Evolutionary conservation across 2,888 invertebrate species (phyloP), one percentile per base, ranked within the genome.

Genomic region (Tolmerus cingulatus): DNA sequence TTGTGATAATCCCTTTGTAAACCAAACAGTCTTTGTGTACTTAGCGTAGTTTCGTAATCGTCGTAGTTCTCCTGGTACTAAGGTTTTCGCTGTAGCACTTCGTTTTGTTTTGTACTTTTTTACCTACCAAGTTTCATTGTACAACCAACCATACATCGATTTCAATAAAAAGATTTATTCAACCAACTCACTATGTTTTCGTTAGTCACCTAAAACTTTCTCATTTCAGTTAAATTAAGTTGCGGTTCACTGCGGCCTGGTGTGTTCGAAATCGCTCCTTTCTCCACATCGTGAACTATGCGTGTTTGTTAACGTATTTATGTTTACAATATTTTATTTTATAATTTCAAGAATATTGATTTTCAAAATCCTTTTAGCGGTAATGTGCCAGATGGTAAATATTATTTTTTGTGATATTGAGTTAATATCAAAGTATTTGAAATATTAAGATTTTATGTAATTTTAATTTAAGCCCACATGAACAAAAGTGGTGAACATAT

Each of bases 1-100:
- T 84, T 84, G 82, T 84, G 82, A 84, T 84, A 84, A 84, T 40
- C 37, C 66, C 19, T 40, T 84, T 84, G 46, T 84, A 84, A 66
- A 34, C 14, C 66, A 27, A 14, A 34, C 37, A 34, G 30, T 40
- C 66, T 84, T 16, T 46, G 27, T 79, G 66, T 84, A 66, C 9
- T 79, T 37, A 84, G 66, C 37, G 66, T 84, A 66, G 66, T 66
- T 34, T 19, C 82, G 37, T 66, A 84, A 84, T 84, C 23, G 66
- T 66, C 82, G 82, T 55, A 30, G 8, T 66, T 9, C 14, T 46
- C 27, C 66, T 84, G 40, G 66, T 66, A 19, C 37, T 84, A 55
- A 84, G 16, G 66, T 19, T 84, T 55, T 66, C 14, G 9, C 23
- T 66, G 66, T 55, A 84, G 66, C 30, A 34, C 66, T 30, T 37